A percentile compares a stretch with the other conserved stretches of the same genome.
These are phyloP conservation scores for Melanotaenia boesemani DNA, from an alignment of 2,797 vertebrate genomes.

Conservation along the genomic window DNA sequence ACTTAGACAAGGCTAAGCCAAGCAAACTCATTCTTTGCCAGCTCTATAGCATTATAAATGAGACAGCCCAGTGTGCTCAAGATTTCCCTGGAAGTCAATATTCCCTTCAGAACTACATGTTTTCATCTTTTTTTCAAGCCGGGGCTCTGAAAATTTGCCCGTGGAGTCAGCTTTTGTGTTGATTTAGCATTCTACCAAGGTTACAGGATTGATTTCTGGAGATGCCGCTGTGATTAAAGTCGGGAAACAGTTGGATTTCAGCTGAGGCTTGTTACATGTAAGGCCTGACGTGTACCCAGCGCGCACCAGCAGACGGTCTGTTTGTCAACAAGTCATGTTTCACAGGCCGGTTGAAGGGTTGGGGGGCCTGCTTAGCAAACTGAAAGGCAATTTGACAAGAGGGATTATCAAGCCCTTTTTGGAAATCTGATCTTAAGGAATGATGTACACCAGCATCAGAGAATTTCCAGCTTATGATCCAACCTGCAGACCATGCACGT, in stretches of 20 bases:
- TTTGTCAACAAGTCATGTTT: slow-evolving; percentile 71
- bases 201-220: slow-evolving; percentile 70
- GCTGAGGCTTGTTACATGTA: slow-evolving; percentile 55
- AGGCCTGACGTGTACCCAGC: slow-evolving; percentile 34
- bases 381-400: slow-evolving; percentile 63
- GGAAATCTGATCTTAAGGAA: not conserved
- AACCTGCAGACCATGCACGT: not conserved
- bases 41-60: slow-evolving; percentile 40
- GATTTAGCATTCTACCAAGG: slow-evolving; percentile 66
- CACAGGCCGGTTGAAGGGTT: slow-evolving; percentile 39
- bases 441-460: not conserved
- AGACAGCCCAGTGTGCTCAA: slow-evolving; percentile 33
- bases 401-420: slow-evolving; percentile 46
- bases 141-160: slow-evolving; percentile 13
- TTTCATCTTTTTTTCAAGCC: slow-evolving; percentile 27
- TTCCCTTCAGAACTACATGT: slow-evolving; percentile 26
- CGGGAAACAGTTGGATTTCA: slow-evolving; percentile 54
- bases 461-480: not conserved
- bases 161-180: slow-evolving; percentile 49
- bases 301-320: slow-evolving; percentile 44
- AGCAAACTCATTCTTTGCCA: slow-evolving; percentile 34
- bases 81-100: slow-evolving; percentile 48
- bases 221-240: slow-evolving; percentile 68
- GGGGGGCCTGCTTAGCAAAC: slow-evolving; percentile 44
- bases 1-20: slow-evolving; percentile 50